Conservation (phyloP, 2,113 vertebrate species). For the Candoia aspera region DNA sequence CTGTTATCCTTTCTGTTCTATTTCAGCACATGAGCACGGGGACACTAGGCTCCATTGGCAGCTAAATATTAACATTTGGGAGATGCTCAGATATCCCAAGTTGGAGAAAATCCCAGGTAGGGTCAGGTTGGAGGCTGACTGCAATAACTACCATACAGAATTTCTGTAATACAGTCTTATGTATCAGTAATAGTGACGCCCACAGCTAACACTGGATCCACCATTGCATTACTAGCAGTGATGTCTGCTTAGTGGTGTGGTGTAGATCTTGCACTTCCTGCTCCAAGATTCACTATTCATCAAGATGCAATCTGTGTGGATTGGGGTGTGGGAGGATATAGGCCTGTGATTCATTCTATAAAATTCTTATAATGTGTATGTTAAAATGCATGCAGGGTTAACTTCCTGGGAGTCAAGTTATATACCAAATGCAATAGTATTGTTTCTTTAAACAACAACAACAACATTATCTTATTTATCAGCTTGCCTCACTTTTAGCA, state of each 20-base stretch:
- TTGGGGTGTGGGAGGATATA: neutral
- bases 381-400: neutral
- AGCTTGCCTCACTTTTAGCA: neutral
- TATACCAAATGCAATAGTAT: neutral
- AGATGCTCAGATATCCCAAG: neutral
- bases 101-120: neutral
- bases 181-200: neutral
- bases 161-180: neutral
- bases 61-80: neutral
- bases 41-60: neutral
- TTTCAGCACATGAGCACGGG: neutral
- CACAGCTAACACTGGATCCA: neutral
- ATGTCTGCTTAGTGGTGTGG: neutral
- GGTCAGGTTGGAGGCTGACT: neutral
- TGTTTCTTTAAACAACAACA: neutral
- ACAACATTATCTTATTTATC: neutral
- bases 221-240: neutral
- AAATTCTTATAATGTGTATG: neutral
- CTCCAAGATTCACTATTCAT: neutral
- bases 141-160: neutral
- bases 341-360: neutral
- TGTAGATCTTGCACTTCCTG: neutral
- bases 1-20: neutral
- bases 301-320: neutral
- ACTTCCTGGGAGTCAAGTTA: neutral